Conservation (phyloP, 2,888 invertebrate species). For the Chloromyia formosa region DNA sequence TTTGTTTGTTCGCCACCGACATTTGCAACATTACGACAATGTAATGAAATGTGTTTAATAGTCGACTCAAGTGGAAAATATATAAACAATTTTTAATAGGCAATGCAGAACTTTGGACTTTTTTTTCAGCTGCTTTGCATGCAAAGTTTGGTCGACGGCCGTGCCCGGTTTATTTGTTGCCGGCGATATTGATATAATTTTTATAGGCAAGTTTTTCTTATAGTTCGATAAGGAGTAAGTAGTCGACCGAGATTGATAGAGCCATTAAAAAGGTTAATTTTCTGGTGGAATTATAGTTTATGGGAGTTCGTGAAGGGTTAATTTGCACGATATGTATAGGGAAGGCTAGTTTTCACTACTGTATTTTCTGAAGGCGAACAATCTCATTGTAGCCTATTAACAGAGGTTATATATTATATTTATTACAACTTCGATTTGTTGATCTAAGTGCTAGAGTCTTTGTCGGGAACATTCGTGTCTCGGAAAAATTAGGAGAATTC, state of each 20-base stretch:
- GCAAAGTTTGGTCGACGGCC: neutral
- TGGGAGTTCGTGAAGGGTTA: neutral
- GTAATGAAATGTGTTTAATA: conserved; percentile 28
- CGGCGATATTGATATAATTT: conserved; percentile 22
- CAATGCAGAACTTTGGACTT: neutral
- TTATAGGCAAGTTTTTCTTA: neutral
- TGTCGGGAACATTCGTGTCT: too few relatives aligned
- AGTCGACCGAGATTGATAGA: neutral
- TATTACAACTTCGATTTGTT: too few relatives aligned
- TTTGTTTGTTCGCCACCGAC: neutral
- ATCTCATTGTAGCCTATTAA: too few relatives aligned
- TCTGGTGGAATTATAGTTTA: neutral
- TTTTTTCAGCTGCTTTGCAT: neutral
- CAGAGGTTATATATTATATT: too few relatives aligned
- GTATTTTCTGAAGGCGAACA: too few relatives aligned
- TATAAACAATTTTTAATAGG: conserved; percentile 20
- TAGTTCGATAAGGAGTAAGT: neutral
- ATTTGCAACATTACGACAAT: neutral
- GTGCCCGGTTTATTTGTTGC: neutral
- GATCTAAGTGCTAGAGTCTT: too few relatives aligned
- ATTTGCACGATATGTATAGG: too few relatives aligned
- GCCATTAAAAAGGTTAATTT: neutral
- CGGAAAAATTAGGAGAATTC: too few relatives aligned
- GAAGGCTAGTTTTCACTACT: too few relatives aligned
- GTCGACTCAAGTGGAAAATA: conserved; percentile 24